These are phyloP conservation scores for Saiga tatarica DNA, from an alignment of 2,113 vertebrate genomes.

Conservation along the genomic window DNA sequence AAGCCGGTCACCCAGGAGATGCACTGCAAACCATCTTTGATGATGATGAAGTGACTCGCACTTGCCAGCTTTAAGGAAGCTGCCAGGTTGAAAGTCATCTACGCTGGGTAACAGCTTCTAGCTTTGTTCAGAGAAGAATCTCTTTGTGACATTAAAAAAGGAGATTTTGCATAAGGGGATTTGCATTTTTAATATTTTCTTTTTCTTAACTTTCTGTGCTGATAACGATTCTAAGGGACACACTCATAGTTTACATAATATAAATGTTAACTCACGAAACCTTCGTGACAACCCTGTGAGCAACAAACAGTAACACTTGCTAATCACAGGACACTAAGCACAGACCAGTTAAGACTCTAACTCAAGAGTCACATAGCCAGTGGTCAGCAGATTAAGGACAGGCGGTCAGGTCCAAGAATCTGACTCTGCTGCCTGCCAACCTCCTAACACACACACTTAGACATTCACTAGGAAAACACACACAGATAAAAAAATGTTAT, in stretches of 20 bases:
- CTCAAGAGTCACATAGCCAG: neutral
- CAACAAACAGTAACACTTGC: neutral
- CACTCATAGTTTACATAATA: neutral
- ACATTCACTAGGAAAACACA: conserved; percentile 26
- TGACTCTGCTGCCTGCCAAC: neutral
- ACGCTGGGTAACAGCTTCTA: neutral
- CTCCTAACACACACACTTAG: neutral
- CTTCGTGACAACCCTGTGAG: neutral
- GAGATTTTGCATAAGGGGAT: neutral
- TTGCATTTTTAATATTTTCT: neutral
- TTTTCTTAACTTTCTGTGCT: neutral
- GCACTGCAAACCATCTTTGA: neutral
- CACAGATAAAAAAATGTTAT: neutral
- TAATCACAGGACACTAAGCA: neutral
- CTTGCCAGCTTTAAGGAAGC: neutral
- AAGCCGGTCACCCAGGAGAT: neutral
- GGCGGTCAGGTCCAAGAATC: neutral
- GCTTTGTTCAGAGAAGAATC: neutral
- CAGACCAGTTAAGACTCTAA: neutral
- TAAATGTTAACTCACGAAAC: neutral
- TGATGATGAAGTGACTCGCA: neutral
- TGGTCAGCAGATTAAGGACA: neutral
- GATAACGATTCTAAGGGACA: neutral
- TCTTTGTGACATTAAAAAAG: neutral
- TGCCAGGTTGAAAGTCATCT: neutral